Base-by-base conservation (phyloP, 1,140 invertebrate genomes). In the Ylistrum balloti region DNA sequence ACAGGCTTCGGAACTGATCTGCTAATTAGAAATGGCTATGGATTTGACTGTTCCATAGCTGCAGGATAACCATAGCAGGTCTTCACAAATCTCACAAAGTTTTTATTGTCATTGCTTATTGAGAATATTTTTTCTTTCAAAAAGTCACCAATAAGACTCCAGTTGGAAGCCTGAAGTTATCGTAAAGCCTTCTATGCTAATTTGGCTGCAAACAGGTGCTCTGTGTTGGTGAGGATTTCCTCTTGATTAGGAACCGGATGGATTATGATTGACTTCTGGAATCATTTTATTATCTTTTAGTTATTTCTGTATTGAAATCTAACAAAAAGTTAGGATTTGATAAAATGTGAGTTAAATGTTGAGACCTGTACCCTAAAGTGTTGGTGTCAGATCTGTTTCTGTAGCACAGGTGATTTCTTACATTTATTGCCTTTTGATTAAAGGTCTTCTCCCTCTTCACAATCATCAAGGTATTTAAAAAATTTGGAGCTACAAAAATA, bases 91-190 rank as follows among this genome's bases (percentile, higher is more conserved):
- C 56, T 1, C 0, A 28, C 22, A 74, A 74, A 9, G 22, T 20
- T 56, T 56, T 56, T 56, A 17, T 7, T 56, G n/a, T 11, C 56
- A 28, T 17, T n/a, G n/a, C 2, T 28, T 28, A 74, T 74, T 74
- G 56, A 74, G 22, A 74, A 74, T 74, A 74, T 74, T 74, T 17
- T n/a, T 74, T 74, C 56, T 74, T 74, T 74, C n/a, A 74, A 74
- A 45, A 74, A 5, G 17, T 3, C 15, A 28, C 56, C 3, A 74
- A 17, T 74, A 28, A 28, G n/a, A 74, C 13, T 74, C n/a, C 5
- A 9, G n/a, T 74, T 74, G 1, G 56, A 74, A 74, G 56, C 56
- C 56, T 74, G 56, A 74, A 28, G 22, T 74, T 74, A 74, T 28
- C 22, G 28, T 28, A 28, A 74, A 74, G 56, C n/a, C 1, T 5